phyloP scores from a whole-genome alignment of 2,113 vertebrate species.

The Ammodytes marinus region DNA sequence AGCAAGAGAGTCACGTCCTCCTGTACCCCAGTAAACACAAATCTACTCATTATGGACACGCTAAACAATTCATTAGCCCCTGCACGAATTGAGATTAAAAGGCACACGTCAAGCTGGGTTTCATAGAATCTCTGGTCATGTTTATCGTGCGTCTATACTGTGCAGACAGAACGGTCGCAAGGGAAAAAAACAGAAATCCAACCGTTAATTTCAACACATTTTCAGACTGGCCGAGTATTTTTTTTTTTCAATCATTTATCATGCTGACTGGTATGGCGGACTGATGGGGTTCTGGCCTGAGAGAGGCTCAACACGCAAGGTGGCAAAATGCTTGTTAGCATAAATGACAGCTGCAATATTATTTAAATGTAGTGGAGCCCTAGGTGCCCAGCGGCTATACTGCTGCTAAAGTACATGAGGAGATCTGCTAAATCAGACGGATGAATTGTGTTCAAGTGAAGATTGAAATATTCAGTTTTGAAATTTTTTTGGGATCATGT shows the following conservation, averaged over 20 bases:
- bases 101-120: constrained; percentile 37
- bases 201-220: constrained; percentile 54
- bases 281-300: constrained; percentile 47
- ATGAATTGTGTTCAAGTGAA: constrained; percentile 12
- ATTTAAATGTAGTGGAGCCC: constrained; percentile 60
- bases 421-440: constrained; percentile 14
- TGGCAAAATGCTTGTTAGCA: constrained; percentile 67
- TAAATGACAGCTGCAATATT: constrained; percentile 73
- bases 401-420: constrained; percentile 17
- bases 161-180: constrained; percentile 24
- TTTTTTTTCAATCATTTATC: constrained; percentile 62
- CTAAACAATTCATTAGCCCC: constrained; percentile 74
- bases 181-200: constrained; percentile 28
- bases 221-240: constrained; percentile 52
- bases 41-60: constrained; percentile 70
- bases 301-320: constrained; percentile 58
- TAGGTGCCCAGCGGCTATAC: constrained; percentile 28
- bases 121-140: constrained; percentile 44
- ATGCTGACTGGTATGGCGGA: constrained; percentile 54
- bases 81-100: constrained; percentile 49
- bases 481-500: background rate
- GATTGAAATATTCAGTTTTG: constrained; percentile 1
- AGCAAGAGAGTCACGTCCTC: constrained; percentile 70
- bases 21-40: constrained; percentile 67
- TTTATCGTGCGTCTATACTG: constrained; percentile 20